These are phyloP conservation scores for Sprattus sprattus DNA, from an alignment of 2,113 vertebrate genomes.

Conservation along the genomic window DNA sequence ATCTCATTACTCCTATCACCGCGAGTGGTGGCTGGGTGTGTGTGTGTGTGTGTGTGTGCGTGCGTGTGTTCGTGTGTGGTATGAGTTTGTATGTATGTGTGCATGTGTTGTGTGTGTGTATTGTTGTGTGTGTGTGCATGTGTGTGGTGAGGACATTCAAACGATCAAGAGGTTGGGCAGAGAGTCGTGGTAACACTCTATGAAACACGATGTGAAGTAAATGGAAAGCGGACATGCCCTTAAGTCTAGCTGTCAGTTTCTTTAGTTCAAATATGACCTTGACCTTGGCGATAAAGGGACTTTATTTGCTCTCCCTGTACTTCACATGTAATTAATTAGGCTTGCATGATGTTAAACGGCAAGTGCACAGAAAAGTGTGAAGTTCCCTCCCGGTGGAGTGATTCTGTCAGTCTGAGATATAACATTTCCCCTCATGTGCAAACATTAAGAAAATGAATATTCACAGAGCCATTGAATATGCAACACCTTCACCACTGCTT, in stretches of 20 bases:
- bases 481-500: not conserved
- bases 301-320: not conserved
- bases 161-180: not conserved
- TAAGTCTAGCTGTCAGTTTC: not conserved
- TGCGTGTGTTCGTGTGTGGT: not conserved
- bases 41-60: not conserved
- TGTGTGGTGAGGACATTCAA: not conserved
- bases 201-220: not conserved
- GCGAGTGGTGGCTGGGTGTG: not conserved
- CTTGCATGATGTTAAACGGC: not conserved
- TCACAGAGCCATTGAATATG: not conserved
- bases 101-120: not conserved
- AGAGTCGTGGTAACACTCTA: not conserved
- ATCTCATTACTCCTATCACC: slow-evolving; percentile 14
- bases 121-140: not conserved
- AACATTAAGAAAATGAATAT: not conserved
- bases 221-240: not conserved
- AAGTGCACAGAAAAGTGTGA: not conserved
- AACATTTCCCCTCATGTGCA: not conserved
- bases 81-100: not conserved
- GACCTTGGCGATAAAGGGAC: not conserved
- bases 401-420: not conserved
- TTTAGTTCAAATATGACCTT: not conserved
- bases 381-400: not conserved
- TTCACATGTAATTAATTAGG: not conserved